phyloP scores from a whole-genome alignment of 2,113 vertebrate genomes.

The Myiagra hebetior region DNA sequence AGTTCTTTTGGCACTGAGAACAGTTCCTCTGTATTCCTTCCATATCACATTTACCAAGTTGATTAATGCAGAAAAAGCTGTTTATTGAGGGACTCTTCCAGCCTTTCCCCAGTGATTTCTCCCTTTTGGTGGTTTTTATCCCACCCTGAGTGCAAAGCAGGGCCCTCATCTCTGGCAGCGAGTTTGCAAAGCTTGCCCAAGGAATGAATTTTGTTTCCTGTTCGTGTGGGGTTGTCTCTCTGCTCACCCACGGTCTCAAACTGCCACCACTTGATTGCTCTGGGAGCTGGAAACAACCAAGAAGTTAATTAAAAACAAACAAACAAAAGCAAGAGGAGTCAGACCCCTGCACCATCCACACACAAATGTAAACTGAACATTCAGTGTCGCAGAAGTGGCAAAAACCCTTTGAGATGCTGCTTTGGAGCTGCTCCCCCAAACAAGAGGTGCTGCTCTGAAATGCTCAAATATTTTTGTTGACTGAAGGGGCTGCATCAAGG shows the following conservation, averaged over 20 bases:
- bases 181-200: neutral
- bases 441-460: neutral
- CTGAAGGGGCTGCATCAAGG: neutral
- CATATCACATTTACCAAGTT: neutral
- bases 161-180: fast-evolving
- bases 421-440: neutral
- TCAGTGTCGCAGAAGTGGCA: neutral
- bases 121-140: neutral
- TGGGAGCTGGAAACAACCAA: neutral
- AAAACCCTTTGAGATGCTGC: neutral
- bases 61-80: neutral
- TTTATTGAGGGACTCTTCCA: neutral
- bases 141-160: fast-evolving
- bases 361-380: neutral
- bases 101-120: neutral
- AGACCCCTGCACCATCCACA: neutral
- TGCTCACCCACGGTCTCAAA: neutral
- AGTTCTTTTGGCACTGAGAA: neutral
- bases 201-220: neutral
- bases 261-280: neutral
- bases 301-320: conserved; percentile 29
- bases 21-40: neutral
- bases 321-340: neutral
- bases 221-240: neutral
- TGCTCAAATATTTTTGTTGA: neutral